phyloP scores from a whole-genome alignment of 2,113 vertebrate species.

The Typhlomys cinereus region DNA sequence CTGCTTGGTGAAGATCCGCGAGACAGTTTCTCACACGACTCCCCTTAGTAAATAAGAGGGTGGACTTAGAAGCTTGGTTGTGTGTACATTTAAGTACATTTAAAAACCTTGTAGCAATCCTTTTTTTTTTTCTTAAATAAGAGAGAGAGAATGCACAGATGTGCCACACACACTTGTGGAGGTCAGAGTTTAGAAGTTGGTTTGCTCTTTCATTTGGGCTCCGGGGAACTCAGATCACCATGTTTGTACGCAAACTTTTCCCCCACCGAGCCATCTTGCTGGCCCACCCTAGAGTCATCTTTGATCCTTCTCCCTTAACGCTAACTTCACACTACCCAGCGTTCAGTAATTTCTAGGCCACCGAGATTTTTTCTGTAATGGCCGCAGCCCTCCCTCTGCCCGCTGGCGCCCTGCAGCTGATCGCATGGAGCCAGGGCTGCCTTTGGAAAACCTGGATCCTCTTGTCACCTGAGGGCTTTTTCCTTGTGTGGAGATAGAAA shows the following conservation, averaged over 20 bases:
- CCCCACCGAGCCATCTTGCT: too few species aligned
- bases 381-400: neutral
- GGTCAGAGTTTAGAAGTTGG: too few species aligned
- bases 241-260: too few species aligned
- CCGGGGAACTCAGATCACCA: too few species aligned
- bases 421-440: too few species aligned
- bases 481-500: neutral
- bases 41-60: slow-evolving; percentile 7
- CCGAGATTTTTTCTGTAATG: too few species aligned
- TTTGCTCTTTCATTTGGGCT: too few species aligned
- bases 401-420: neutral
- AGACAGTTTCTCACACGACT: slow-evolving; percentile 11
- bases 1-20: slow-evolving; percentile 5
- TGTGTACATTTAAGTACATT: neutral
- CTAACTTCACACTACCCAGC: slow-evolving; percentile 30
- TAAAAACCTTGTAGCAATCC: neutral
- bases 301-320: neutral
- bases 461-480: neutral
- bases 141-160: too few species aligned
- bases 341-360: neutral
- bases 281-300: too few species aligned
- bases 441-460: neutral
- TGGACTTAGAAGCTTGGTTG: slow-evolving; percentile 15
- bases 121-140: too few species aligned
- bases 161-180: too few species aligned